Percentiles rank a stretch among this genome's conserved stretches.
These are phyloP conservation scores for Leptinotarsa juncta DNA, from an alignment of 2,888 invertebrate species.

Conservation along the genomic window DNA sequence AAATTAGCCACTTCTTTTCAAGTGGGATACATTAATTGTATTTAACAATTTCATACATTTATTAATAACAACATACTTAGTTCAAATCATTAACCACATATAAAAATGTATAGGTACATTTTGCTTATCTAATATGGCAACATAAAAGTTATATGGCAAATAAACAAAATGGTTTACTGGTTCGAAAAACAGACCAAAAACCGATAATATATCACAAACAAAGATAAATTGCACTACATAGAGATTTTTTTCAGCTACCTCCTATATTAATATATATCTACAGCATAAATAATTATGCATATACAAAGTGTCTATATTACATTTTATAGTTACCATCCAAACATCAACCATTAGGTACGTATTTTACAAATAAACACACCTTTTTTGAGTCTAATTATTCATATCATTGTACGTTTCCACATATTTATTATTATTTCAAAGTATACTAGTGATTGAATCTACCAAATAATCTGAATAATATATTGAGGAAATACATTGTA, in stretches of 20 bases:
- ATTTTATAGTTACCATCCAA: too few species aligned
- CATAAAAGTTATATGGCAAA: slow-evolving; percentile 15
- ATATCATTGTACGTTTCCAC: not conserved
- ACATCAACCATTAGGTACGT: not conserved
- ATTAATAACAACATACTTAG: not conserved
- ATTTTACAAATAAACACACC: not conserved
- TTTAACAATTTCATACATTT: not conserved
- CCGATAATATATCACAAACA: slow-evolving; percentile 14
- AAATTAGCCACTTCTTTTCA: not conserved
- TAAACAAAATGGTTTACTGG: slow-evolving; percentile 6
- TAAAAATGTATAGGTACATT: not conserved
- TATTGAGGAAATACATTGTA: too few species aligned
- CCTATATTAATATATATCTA: not conserved
- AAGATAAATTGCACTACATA: not conserved
- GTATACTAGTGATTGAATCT: too few species aligned
- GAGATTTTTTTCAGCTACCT: not conserved
- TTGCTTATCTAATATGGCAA: slow-evolving; percentile 18
- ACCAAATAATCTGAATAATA: too few species aligned
- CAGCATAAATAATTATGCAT: too few species aligned
- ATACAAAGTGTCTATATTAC: too few species aligned
- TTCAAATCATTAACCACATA: not conserved
- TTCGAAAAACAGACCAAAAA: not conserved
- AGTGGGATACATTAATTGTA: not conserved
- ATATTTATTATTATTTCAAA: too few species aligned
- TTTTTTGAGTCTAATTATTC: not conserved